Evolutionary conservation across 2,797 vertebrate species (phyloP), one percentile per base, ranked within the genome.

Genomic region (Hoplostethus mediterraneus): DNA sequence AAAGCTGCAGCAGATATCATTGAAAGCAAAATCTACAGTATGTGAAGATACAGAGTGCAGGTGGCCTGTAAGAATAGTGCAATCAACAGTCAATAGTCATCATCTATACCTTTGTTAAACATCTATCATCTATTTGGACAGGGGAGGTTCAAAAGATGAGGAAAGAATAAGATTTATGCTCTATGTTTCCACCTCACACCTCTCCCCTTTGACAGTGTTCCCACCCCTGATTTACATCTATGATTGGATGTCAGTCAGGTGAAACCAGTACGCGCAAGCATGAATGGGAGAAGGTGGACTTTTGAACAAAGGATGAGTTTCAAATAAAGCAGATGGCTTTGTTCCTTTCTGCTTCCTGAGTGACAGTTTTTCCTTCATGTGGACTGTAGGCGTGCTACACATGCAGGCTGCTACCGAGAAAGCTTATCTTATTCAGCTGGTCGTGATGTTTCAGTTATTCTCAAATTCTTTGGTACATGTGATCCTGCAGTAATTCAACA

Each of bases 51-150:
- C 55, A 1, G 21, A 45, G 17, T 5, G 13, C 42, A 33, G 63
- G 36, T 6, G 14, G 8, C 5, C 28, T 10, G 7, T 8, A 49
- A 44, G 58, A 25, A 36, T 36, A 12, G 51, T 52, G 44, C 33
- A 66, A 44, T 44, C 42, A 44, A 64, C 64, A 67, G 70, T 16
- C 14, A 4, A 57, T 66, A 21, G 21, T 21, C 21, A 21, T 21
- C 21, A 21, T 21, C 21, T 21, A 21, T 21, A 21, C 21, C 21
- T 21, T 21, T 21, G 21, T 21, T 21, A 21, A 49, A 66, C 71
- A 73, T 72, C 71, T 62, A 71, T 6, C n/a, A 3, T 42, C 60
- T 75, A 60, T 77, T 79, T 31, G 62, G 62, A 36, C 52, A 48
- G 28, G 52, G 8, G 13, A 0, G n/a, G 17, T 17, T 33, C 31